Base-by-base conservation (phyloP, 2,113 vertebrate species). In the Chroicocephalus ridibundus region DNA sequence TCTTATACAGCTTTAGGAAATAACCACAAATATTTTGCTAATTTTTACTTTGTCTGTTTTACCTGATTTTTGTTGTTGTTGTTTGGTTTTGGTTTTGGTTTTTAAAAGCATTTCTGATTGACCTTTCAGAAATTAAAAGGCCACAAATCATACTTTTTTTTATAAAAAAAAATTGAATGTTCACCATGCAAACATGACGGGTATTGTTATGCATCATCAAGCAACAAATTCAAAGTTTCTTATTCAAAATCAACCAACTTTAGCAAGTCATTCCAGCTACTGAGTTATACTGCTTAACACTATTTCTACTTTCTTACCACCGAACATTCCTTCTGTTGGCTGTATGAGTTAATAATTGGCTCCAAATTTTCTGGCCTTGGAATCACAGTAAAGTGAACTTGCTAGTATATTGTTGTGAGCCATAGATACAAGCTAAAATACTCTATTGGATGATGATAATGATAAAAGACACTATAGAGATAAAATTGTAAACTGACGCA, bases 301-400 rank as follows among this genome's bases (percentile, higher is more conserved):
- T 9, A 72, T 42, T 38, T 61, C 51, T 27, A n/a, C 40, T 74
- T 72, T 66, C 38, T 71, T 60, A 6, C 40, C 49, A 71, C 42
- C 61, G 32, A 44, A 32, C 11, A 17, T 32, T 36, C 21, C 31
- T 77, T 75, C 42, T 66, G 44, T 95, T 86, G 64, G 40, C n/a
- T 80, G 27, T 44, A 58, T 12, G 68, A 49, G 29, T 61, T 90
- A 76, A 92, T 85, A 44, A 61, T 44, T 60, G 31, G n/a, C 34
- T 96, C 69, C 68, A 95, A 74, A 40, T 91, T 82, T 77, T 57
- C 66, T 4, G 9, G n/a, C 69, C 52, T 95, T 68, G 36, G 82
- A 69, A 92, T 68, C 7, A 58, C 21, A 89, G 16, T 81, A 71
- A 91, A 82, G 52, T 66, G 54, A 92, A 24, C 24, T 42, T 93